phyloP scores from a whole-genome alignment of 2,888 invertebrate genomes.

The Pseudanteris insignis region DNA sequence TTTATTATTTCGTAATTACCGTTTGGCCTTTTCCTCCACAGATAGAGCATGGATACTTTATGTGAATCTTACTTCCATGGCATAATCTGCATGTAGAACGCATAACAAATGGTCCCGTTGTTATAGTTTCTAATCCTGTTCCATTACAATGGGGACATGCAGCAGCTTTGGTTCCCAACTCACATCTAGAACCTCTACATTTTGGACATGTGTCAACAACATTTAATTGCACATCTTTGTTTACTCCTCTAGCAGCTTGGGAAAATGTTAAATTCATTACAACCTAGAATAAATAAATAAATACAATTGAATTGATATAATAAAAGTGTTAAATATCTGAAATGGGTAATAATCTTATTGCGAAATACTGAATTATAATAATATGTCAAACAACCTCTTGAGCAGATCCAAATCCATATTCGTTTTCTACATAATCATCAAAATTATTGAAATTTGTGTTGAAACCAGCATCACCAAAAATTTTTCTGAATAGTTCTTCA shows the following conservation, averaged over 20 bases:
- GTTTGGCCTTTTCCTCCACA: conserved; percentile 93
- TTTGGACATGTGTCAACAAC: conserved; percentile 92
- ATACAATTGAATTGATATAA: no score
- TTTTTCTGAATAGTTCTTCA: conserved; percentile 95
- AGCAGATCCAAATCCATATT: conserved; percentile 89
- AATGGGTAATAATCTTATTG: no score
- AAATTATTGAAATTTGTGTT: conserved; percentile 71
- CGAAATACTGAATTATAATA: neutral
- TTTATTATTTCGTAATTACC: conserved; percentile 68
- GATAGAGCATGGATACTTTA: conserved; percentile 89
- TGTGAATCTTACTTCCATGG: conserved; percentile 85
- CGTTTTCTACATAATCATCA: conserved; percentile 88
- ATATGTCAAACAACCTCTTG: conserved; percentile 86
- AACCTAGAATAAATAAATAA: conserved; percentile 69
- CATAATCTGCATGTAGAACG: conserved; percentile 93
- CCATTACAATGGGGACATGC: conserved; percentile 95
- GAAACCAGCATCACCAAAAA: conserved; percentile 89
- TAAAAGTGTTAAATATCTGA: no score
- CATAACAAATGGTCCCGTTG: conserved; percentile 95
- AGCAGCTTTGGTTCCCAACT: conserved; percentile 89
- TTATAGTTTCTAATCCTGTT: conserved; percentile 93
- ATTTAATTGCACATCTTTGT: conserved; percentile 92
- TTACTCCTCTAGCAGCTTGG: conserved; percentile 94
- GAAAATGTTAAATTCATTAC: conserved; percentile 89
- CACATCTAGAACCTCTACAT: conserved; percentile 86